Evolutionary conservation across 2,888 invertebrate species (phyloP), one percentile per base, ranked within the genome.

Genomic region (Pandemis cinnamomeana): DNA sequence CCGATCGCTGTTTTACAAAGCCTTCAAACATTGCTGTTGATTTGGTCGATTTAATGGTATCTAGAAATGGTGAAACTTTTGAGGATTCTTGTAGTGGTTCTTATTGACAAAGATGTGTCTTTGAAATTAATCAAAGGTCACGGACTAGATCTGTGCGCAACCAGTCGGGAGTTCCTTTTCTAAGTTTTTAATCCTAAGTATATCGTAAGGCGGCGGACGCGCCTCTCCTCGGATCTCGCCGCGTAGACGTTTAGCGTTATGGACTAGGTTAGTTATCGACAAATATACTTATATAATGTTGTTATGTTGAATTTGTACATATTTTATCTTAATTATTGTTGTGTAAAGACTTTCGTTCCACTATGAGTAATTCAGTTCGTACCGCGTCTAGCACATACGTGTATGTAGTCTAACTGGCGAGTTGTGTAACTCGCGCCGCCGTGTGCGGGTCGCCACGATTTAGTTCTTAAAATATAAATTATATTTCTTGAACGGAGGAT

Each of bases 321-420:
- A 88, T 85, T 88, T 88, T 88, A 90, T 86, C 84, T 83, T 88
- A 82, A 82, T 86, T 83, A 87, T 87, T 91, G 92, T 92, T 92
- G 87, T 92, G 90, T 91, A 90, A 88, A 91, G 88, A 86, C 80
- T 87, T 91, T 72, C 72, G 72, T 75, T 75, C 75, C 75, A 75
- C 68, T 75, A 75, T 68, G 68, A 63, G 68, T 68, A 75, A 60
- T 71, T 58, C 60, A 60, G 64, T 71, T 72, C 67, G 67, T 68
- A 55, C 46, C 46, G 46, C 53, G 20, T 67, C 61, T 10, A 68
- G 68, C 63, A 55, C 68, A 63, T 53, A 15, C 60, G 27, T 55
- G 36, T 36, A 67, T 69, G 68, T 58, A 71, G 42, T 71, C 51
- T 51, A 55, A 67, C 53, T 10, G 67, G 53, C 67, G 60, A 72